Percentiles rank a stretch among this genome's conserved stretches.
phyloP scores from a whole-genome alignment of 64 coral and sea anemone species.

The Trachythela sp. region DNA sequence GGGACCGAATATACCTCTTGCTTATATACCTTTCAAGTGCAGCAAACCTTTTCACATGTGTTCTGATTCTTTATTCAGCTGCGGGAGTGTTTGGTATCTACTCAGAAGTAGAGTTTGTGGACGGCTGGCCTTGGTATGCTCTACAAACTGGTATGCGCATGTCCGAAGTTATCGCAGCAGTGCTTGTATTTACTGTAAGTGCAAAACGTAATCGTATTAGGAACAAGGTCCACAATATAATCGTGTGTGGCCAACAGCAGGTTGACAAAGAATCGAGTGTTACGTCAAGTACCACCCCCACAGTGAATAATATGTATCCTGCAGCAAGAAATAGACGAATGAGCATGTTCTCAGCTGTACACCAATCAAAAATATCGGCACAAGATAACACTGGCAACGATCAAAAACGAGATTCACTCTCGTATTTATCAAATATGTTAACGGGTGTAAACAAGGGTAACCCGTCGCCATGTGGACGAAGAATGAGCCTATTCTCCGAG shows the following conservation, averaged over 20 bases:
- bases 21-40: conserved; percentile 72
- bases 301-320: not conserved
- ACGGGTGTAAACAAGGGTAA: not conserved
- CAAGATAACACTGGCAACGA: not conserved
- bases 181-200: conserved; percentile 85
- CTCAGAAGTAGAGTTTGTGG: conserved; percentile 63
- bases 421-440: not conserved
- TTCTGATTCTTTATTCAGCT: conserved; percentile 68
- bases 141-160: conserved; percentile 68
- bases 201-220: conserved; percentile 74
- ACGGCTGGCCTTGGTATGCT: conserved; percentile 75
- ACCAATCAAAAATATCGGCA: not conserved
- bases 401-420: no score
- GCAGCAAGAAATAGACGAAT: not conserved
- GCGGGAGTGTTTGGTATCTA: conserved; percentile 83
- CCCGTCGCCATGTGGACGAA: not conserved
- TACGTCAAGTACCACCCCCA: not conserved
- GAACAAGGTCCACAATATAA: not conserved
- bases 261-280: conserved; percentile 42
- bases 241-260: not conserved
- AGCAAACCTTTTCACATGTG: conserved; percentile 63
- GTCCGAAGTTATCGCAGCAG: conserved; percentile 54
- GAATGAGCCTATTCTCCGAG: not conserved
- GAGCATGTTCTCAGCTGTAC: not conserved
- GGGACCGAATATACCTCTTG: conserved; percentile 64